These are phyloP conservation scores for Triplophysa tibetana DNA, from an alignment of 2,113 vertebrate species.

Conservation along the genomic window DNA sequence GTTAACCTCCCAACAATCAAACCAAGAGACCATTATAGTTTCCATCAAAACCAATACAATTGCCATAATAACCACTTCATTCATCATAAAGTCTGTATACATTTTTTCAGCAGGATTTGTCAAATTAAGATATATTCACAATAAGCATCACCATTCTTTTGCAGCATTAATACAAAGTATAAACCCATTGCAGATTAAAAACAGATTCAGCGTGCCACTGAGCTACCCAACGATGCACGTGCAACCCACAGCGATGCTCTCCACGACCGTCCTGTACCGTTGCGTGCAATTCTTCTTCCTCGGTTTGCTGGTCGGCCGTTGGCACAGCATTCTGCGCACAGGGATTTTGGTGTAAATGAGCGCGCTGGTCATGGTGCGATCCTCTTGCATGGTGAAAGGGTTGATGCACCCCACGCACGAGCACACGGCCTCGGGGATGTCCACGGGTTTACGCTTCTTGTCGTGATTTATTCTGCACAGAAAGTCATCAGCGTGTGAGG, in stretches of 20 bases:
- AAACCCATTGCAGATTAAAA: background rate
- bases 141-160: background rate
- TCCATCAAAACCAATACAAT: no score
- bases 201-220: background rate
- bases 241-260: conserved; percentile 84
- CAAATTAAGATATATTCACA: background rate
- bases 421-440: conserved; percentile 81
- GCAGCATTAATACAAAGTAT: background rate
- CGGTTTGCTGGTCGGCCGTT: conserved; percentile 43
- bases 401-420: conserved; percentile 82
- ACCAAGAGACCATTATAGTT: no score
- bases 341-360: conserved; percentile 85
- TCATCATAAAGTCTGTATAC: no score
- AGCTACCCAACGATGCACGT: conserved; percentile 81
- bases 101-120: no score
- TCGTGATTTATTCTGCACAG: conserved; percentile 82
- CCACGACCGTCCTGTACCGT: conserved; percentile 78
- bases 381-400: conserved; percentile 86
- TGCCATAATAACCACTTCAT: no score
- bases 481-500: background rate
- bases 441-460: conserved; percentile 71
- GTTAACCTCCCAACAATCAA: no score
- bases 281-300: conserved; percentile 65
- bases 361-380: conserved; percentile 82
- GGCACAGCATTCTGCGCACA: conserved; percentile 76